These are phyloP conservation scores for Tiaroga cobitis DNA, from an alignment of 2,797 vertebrate species.

Conservation along the genomic window DNA sequence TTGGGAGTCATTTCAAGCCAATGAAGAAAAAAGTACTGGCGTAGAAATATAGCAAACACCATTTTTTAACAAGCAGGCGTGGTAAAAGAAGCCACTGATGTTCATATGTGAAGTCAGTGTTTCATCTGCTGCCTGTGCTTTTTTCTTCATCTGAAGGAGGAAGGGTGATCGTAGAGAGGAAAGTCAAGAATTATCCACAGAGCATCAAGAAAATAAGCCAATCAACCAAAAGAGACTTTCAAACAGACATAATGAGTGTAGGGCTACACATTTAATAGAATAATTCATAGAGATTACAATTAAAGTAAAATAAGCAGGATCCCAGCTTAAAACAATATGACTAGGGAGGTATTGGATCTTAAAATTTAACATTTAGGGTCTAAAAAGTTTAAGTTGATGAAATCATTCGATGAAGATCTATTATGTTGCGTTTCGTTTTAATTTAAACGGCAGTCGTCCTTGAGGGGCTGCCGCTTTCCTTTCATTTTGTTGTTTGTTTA, in stretches of 20 bases:
- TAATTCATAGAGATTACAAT: background rate
- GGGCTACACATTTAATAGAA: background rate
- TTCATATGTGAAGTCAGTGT: conserved; percentile 13
- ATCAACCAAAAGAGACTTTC: conserved; percentile 62
- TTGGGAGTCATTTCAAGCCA: conserved; percentile 26
- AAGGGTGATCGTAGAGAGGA: background rate
- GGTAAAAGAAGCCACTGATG: background rate
- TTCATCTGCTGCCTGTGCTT: conserved; percentile 1
- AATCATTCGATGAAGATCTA: background rate
- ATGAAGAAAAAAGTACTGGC: background rate
- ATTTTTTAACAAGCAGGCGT: background rate
- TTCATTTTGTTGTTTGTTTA: no score
- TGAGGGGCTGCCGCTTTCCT: no score
- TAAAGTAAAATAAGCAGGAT: background rate
- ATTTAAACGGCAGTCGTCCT: no score
- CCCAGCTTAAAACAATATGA: background rate
- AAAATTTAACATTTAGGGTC: background rate
- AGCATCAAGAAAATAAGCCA: background rate
- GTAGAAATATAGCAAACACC: background rate
- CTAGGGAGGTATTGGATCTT: background rate
- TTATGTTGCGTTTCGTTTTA: no score
- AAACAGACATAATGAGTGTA: conserved; percentile 66
- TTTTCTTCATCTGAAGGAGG: conserved; percentile 17
- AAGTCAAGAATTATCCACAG: conserved; percentile 29
- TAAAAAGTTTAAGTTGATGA: background rate